A percentile compares a stretch with the other conserved stretches of the same genome.
Evolutionary conservation across 2,888 invertebrate genomes (phyloP).

Genomic region (Choreutis nemorana): DNA sequence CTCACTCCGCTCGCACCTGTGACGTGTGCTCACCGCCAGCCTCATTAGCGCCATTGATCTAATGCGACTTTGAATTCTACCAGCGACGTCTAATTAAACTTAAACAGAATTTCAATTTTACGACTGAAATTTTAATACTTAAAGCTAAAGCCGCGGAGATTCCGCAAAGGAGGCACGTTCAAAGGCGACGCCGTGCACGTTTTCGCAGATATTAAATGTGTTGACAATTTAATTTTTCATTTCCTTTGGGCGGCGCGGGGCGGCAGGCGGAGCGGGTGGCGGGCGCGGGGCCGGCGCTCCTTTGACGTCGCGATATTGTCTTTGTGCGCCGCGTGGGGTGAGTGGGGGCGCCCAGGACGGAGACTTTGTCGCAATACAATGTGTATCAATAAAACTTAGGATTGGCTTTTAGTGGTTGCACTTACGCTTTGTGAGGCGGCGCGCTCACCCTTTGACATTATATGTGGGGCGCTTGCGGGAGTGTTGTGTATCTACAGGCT

Average conservation of each 20-base stretch:
- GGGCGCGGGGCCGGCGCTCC: slow-evolving; percentile 42
- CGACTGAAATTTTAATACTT: slow-evolving; percentile 61
- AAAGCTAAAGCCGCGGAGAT: slow-evolving; percentile 49
- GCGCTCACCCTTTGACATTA: slow-evolving; percentile 65
- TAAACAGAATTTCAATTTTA: slow-evolving; percentile 63
- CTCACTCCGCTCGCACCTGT: slow-evolving; percentile 30
- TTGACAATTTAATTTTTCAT: slow-evolving; percentile 68
- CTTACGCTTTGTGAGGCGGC: slow-evolving; percentile 66
- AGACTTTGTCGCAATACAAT: slow-evolving; percentile 68
- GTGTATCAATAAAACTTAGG: slow-evolving; percentile 69
- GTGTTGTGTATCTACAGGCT: slow-evolving; percentile 20
- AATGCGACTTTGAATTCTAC: slow-evolving; percentile 57
- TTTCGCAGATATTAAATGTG: slow-evolving; percentile 68
- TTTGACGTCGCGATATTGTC: slow-evolving; percentile 68
- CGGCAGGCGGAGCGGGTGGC: slow-evolving; percentile 26
- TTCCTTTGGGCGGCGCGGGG: slow-evolving; percentile 51
- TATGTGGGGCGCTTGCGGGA: slow-evolving; percentile 34
- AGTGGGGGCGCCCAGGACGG: slow-evolving; percentile 52
- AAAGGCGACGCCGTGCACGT: slow-evolving; percentile 63
- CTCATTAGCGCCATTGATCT: slow-evolving; percentile 63
- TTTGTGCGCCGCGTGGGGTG: slow-evolving; percentile 62
- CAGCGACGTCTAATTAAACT: slow-evolving; percentile 59
- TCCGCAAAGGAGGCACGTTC: slow-evolving; percentile 55
- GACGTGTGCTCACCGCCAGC: slow-evolving; percentile 58
- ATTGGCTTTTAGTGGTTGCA: slow-evolving; percentile 69